A percentile compares a stretch with the other conserved stretches of the same genome.
These are phyloP conservation scores for Timema cristinae DNA, from an alignment of 2,888 invertebrate species.

Conservation along the genomic window DNA sequence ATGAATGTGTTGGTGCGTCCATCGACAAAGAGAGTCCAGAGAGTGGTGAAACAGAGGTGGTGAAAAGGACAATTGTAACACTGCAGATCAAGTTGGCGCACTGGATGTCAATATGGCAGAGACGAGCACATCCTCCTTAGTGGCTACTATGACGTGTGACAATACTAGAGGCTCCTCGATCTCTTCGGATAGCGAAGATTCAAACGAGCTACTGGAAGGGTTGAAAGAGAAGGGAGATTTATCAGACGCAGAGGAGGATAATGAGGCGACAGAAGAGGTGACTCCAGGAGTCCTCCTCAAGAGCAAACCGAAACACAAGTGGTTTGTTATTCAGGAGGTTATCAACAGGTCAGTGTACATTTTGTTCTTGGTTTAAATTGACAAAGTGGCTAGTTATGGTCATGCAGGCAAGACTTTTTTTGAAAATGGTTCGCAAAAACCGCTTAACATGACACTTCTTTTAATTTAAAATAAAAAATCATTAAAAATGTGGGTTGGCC, in stretches of 20 bases:
- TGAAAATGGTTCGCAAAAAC: too few species aligned
- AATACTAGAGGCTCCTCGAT: not conserved
- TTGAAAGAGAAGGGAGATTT: conserved; percentile 18
- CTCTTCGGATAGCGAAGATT: conserved; percentile 30
- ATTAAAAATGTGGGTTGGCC: not conserved
- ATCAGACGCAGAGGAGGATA: conserved; percentile 23
- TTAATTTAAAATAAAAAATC: not conserved
- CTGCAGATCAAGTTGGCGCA: too few species aligned
- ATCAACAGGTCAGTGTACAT: conserved; percentile 55
- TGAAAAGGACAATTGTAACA: too few species aligned
- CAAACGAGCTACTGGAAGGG: conserved; percentile 19
- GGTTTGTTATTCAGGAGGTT: conserved; percentile 63
- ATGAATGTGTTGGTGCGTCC: conserved; percentile 6
- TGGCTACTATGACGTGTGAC: conserved; percentile 1
- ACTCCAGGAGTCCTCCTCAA: conserved; percentile 52
- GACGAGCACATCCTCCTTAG: conserved; percentile 11
- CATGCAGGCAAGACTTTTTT: too few species aligned
- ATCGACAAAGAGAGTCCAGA: not conserved
- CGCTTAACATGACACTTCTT: not conserved
- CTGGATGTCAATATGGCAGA: conserved; percentile 24
- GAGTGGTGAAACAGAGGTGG: too few species aligned
- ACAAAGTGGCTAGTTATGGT: too few species aligned
- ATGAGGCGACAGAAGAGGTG: conserved; percentile 29
- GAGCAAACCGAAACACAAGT: conserved; percentile 62
- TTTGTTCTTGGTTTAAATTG: not conserved